Percentiles rank a stretch among this genome's conserved stretches.
These are phyloP conservation scores for Leptopilina drosophilae DNA, from an alignment of 2,888 invertebrate species.

Conservation along the genomic window DNA sequence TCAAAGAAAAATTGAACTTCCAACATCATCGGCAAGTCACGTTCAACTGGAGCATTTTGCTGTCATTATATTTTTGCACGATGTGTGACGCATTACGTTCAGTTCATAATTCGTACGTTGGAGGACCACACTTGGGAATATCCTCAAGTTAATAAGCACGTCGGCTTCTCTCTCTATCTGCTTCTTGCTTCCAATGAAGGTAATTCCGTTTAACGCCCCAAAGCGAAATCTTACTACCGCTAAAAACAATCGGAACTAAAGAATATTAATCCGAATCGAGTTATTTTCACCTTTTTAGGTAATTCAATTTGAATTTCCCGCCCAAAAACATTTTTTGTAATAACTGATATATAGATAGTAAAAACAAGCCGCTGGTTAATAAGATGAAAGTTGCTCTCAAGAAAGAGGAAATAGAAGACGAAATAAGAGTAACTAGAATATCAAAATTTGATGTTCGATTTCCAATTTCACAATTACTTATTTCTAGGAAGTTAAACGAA, in stretches of 20 bases:
- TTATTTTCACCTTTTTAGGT: too few species aligned
- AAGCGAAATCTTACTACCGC: slow-evolving; percentile 44
- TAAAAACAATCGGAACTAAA: slow-evolving; percentile 27
- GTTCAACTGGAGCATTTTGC: slow-evolving; percentile 61
- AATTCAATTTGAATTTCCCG: too few species aligned
- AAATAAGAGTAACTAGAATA: too few species aligned
- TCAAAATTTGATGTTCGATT: too few species aligned
- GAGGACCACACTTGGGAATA: slow-evolving; percentile 62
- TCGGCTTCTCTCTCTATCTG: slow-evolving; percentile 54
- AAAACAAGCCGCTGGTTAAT: too few species aligned
- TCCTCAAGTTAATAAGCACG: slow-evolving; percentile 71
- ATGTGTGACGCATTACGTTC: slow-evolving; percentile 53
- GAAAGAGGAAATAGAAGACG: too few species aligned
- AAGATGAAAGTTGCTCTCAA: too few species aligned
- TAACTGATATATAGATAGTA: too few species aligned
- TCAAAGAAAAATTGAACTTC: background rate
- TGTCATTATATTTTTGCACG: slow-evolving; percentile 71
- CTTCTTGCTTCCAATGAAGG: slow-evolving; percentile 45
- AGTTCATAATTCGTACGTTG: slow-evolving; percentile 69
- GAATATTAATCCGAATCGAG: too few species aligned
- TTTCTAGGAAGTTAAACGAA: too few species aligned
- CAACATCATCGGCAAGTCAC: slow-evolving; percentile 16
- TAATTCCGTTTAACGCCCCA: slow-evolving; percentile 52
- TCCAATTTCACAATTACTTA: too few species aligned
- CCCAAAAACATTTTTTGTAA: too few species aligned